Evolutionary conservation across 2,797 vertebrate genomes (phyloP).

Genomic region (Mionectes olivaceus): DNA sequence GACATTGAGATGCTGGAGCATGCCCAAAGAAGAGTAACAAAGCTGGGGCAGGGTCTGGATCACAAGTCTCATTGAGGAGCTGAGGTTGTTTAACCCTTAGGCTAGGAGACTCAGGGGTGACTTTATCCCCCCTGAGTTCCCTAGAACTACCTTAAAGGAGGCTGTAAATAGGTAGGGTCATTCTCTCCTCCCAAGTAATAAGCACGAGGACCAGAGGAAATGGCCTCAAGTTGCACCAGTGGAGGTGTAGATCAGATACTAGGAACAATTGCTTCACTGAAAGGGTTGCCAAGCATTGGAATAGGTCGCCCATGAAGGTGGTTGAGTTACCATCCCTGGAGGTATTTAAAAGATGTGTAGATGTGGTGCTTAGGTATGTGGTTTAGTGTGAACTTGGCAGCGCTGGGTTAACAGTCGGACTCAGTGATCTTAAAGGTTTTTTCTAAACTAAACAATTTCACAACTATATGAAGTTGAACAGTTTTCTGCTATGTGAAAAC

Average conservation of each 20-base stretch:
- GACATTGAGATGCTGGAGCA: not conserved
- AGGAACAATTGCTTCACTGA: not conserved
- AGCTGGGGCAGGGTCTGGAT: not conserved
- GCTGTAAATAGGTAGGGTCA: fast-evolving
- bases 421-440: not conserved
- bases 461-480: not conserved
- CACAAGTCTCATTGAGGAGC: not conserved
- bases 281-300: not conserved
- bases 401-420: not conserved
- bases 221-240: not conserved
- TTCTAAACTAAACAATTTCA: not conserved
- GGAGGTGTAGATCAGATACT: too few species aligned
- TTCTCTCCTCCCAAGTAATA: fast-evolving
- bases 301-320: fast-evolving
- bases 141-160: fast-evolving
- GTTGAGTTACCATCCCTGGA: not conserved
- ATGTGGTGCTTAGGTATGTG: not conserved
- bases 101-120: not conserved
- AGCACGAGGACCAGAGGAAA: not conserved
- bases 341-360: not conserved
- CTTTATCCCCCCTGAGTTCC: too few species aligned
- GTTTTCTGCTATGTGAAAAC: not conserved
- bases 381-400: not conserved
- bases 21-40: not conserved
- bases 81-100: not conserved